Evolutionary conservation across 2,888 invertebrate genomes (phyloP).

Genomic region (Dasysyrphus tricinctus): DNA sequence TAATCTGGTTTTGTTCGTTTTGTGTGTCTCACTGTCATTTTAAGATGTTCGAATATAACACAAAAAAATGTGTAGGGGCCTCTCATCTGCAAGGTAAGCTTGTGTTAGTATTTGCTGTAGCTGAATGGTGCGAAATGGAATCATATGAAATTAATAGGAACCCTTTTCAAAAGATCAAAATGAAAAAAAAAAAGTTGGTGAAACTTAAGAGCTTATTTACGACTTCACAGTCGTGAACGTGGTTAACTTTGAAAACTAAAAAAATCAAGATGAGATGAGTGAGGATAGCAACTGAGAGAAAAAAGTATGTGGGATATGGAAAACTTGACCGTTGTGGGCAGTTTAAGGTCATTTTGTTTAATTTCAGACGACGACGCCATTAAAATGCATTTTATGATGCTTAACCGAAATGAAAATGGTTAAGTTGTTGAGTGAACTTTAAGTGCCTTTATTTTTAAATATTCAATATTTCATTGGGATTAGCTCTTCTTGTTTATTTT

Average conservation of each 20-base stretch:
- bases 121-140: slow-evolving; percentile 64
- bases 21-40: slow-evolving; percentile 30
- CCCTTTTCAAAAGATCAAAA: slow-evolving; percentile 48
- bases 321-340: slow-evolving; percentile 57
- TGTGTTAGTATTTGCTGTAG: background rate
- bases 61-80: slow-evolving; percentile 42
- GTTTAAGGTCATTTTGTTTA: slow-evolving; percentile 46
- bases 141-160: slow-evolving; percentile 48
- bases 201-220: slow-evolving; percentile 57
- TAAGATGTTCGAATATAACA: slow-evolving; percentile 46
- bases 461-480: slow-evolving; percentile 22
- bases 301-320: slow-evolving; percentile 26
- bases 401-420: slow-evolving; percentile 7
- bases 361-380: background rate
- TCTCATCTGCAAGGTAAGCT: slow-evolving; percentile 20
- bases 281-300: slow-evolving; percentile 10
- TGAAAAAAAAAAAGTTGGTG: slow-evolving; percentile 19
- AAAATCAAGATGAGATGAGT: slow-evolving; percentile 25
- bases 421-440: slow-evolving; percentile 15
- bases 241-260: slow-evolving; percentile 7
- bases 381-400: slow-evolving; percentile 11
- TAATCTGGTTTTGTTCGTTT: slow-evolving; percentile 20
- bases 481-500: background rate
- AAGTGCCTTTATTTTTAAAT: background rate
- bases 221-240: slow-evolving; percentile 27